Base-by-base conservation (phyloP, 1,140 invertebrate species). In the Pectinophora gossypiella region DNA sequence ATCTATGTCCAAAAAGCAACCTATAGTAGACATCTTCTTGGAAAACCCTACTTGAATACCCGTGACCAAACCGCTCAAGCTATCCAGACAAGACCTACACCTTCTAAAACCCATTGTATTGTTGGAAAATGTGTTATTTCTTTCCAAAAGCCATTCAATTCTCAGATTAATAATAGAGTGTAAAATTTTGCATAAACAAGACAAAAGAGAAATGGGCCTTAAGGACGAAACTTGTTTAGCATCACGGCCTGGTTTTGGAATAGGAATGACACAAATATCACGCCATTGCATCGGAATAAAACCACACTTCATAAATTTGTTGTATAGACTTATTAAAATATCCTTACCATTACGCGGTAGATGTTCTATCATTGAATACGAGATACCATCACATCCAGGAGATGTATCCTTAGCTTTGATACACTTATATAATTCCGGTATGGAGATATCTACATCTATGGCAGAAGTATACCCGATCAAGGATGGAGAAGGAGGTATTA, bases 241-340 rank as follows among this genome's bases (percentile, higher is more conserved):
- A 10, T 59, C 51, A 43, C 66, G 64, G 0, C 56, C 56, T 21
- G 59, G 59, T 48, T 74, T 77, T 5, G 54, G 64, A 0, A 80
- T 66, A 18, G 75, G 54, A 2, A 82, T 58, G 6, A 84, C 56
- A 22, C 57, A 20, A 1, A 77, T 68, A 13, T 59, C 42, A 56
- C 82, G 72, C 71, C 72, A 85, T 10, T 64, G 54, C 1, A 19
- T 21, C 3, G 75, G 81, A 19, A 64, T 27, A 38, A 49, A 47
- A 20, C 45, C 35, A 2, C 4, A 10, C 2, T 13, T 19, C 2
- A 54, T 44, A 40, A 61, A 35, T 32, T 13, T 13, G 35, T 66
- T 66, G 40, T 46, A 66, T 40, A 66, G 1, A n/a, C 22, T 13
- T 6, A 62, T 3, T 35, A 65, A 44, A 3, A 51, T 13, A 1